A percentile compares a stretch with the other conserved stretches of the same genome.
Evolutionary conservation across 1,140 invertebrate genomes (phyloP).

Genomic region (Drosophila orosa): DNA sequence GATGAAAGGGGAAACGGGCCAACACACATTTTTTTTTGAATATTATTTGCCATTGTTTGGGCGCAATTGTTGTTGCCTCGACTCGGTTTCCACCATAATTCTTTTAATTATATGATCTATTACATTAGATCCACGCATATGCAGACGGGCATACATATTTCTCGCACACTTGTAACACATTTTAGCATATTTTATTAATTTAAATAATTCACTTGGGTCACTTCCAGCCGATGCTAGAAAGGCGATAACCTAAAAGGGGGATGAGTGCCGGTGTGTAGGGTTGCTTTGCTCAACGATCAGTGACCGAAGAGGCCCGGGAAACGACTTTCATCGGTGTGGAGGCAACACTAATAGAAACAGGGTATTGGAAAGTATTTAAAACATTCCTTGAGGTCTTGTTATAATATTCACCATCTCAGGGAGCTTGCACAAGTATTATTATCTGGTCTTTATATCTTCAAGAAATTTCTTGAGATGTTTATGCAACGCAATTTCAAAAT

Average conservation of each 20-base stretch:
- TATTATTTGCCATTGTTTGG: constrained; percentile 78
- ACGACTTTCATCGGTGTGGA: constrained; percentile 40
- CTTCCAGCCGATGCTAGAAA: constrained; percentile 50
- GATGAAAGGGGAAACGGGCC: constrained; percentile 50
- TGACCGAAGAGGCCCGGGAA: constrained; percentile 63
- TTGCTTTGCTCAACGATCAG: constrained; percentile 65
- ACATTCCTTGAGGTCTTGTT: neutral
- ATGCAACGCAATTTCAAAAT: neutral
- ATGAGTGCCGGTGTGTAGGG: neutral
- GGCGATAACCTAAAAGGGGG: constrained; percentile 44
- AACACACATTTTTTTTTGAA: constrained; percentile 58
- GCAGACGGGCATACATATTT: constrained; percentile 49
- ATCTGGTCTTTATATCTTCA: no score
- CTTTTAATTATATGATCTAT: constrained; percentile 83
- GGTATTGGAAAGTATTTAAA: neutral
- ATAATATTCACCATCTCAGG: neutral
- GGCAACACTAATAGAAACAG: constrained; percentile 10
- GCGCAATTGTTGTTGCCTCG: constrained; percentile 60
- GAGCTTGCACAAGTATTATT: no score
- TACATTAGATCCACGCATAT: constrained; percentile 52
- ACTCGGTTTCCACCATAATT: constrained; percentile 79
- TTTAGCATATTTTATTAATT: constrained; percentile 83
- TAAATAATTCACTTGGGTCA: constrained; percentile 75
- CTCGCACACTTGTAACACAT: constrained; percentile 82
- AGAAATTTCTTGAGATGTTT: neutral